Conservation (phyloP, 1,140 invertebrate species). For the Meloidogyne floridensis region DNA sequence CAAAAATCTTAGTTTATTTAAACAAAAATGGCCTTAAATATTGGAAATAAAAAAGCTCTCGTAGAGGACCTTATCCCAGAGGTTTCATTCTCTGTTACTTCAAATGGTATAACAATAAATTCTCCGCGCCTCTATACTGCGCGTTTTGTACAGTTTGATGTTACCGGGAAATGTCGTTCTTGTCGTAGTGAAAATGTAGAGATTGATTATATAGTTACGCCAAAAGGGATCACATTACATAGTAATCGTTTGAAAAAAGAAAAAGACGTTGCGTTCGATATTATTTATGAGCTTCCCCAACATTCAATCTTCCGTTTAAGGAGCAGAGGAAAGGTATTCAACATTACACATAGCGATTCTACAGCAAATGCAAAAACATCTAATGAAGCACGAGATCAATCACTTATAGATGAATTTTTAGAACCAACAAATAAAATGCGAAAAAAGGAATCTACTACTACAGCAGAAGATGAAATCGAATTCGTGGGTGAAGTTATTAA, state of each 20-base stretch:
- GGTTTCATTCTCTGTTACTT: neutral
- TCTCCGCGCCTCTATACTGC: neutral
- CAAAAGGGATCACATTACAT: neutral
- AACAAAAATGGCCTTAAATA: no score
- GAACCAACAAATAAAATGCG: neutral
- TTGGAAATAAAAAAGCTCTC: neutral
- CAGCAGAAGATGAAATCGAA: neutral
- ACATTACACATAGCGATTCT: neutral
- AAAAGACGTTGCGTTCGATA: constrained; percentile 7
- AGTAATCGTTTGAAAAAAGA: constrained; percentile 7
- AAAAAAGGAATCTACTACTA: neutral
- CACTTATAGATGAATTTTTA: neutral
- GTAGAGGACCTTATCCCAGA: neutral
- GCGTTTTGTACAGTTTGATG: neutral
- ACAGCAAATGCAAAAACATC: neutral
- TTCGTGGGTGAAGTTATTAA: neutral
- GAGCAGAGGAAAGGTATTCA: neutral
- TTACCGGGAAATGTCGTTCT: neutral
- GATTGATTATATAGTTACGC: neutral
- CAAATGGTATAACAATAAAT: neutral
- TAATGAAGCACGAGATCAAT: neutral
- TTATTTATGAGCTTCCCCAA: neutral
- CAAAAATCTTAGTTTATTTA: no score
- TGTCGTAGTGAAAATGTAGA: neutral
- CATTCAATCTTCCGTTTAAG: neutral